phyloP scores from a whole-genome alignment of 2,888 invertebrate genomes.

The Nomada fucata region DNA sequence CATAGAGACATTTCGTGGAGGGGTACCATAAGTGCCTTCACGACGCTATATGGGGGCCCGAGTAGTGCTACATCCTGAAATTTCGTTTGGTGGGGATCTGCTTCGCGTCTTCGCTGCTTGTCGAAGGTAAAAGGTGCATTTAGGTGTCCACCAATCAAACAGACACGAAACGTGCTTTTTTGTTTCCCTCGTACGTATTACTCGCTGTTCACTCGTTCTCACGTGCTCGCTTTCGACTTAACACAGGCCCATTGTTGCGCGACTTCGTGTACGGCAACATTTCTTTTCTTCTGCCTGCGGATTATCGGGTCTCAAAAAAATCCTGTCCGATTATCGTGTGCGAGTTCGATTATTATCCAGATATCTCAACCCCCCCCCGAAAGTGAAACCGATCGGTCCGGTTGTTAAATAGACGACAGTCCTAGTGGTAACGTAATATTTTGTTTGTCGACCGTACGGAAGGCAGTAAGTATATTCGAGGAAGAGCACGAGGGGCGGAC shows the following conservation, averaged over 20 bases:
- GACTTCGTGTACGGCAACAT: not conserved
- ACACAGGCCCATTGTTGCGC: not conserved
- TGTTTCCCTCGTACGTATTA: constrained; percentile 7
- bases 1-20: constrained; percentile 67
- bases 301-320: not conserved
- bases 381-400: no score
- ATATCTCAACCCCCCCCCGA: no score
- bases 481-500: not conserved
- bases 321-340: not conserved
- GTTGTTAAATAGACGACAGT: no score
- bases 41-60: constrained; percentile 65
- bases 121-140: constrained; percentile 54
- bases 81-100: constrained; percentile 60
- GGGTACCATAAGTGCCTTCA: constrained; percentile 60
- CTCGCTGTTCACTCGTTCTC: not conserved
- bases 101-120: not conserved
- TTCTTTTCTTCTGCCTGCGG: not conserved
- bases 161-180: constrained; percentile 25
- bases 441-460: not conserved
- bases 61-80: constrained; percentile 58
- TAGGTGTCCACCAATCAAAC: constrained; percentile 20
- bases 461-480: not conserved
- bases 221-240: constrained; percentile 22
- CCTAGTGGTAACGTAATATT: no score
- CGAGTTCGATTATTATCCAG: no score